Base-by-base conservation (phyloP, 2,113 vertebrate species). In the Trichomycterus rosablanca region DNA sequence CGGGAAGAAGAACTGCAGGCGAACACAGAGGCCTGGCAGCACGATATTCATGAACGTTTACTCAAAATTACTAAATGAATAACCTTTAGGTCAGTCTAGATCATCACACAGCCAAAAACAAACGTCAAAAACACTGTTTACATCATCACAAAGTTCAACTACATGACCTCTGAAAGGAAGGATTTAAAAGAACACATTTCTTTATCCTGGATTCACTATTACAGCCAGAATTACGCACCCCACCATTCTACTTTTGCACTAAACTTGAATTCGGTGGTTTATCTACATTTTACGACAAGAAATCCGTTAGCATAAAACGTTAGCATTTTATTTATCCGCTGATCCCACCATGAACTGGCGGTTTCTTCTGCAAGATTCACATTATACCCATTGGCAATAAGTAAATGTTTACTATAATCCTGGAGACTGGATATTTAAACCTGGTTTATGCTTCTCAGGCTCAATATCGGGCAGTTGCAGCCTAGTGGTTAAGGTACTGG, bases 21-120 rank as follows among this genome's bases (percentile, higher is more conserved):
- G 42, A 76, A 73, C 59, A 55, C 66, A 67, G 76, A 65, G 66
- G 67, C 66, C 62, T 54, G 75, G 70, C 77, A 83, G 79, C 80
- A 82, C 68, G 73, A 72, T 71, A 75, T 39, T 70, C 76, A 74
- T 63, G 75, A 26, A 65, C 72, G 48, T 35, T 75, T 78, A 79
- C 53, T 28, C 74, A 83, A 30, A 84, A 80, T 73, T 67, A 76
- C 39, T 67, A 51, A 78, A 67, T 53, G 66, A 71, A 67, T 53
- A 68, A 71, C 48, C 55, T 49, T 59, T 43, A 40, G 16, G 16
- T 15, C 24, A 15, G 46, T 60, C 15, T 12, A 59, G 26, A 30
- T 66, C 24, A 39, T 45, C 54, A 20, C 50, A 67, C 52, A 70
- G 46, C 45, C 35, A 51, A 50, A 67, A 61, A 4, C 34, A 35